Base-by-base conservation (phyloP, 2,888 invertebrate genomes). In the Clusia tigrina region DNA sequence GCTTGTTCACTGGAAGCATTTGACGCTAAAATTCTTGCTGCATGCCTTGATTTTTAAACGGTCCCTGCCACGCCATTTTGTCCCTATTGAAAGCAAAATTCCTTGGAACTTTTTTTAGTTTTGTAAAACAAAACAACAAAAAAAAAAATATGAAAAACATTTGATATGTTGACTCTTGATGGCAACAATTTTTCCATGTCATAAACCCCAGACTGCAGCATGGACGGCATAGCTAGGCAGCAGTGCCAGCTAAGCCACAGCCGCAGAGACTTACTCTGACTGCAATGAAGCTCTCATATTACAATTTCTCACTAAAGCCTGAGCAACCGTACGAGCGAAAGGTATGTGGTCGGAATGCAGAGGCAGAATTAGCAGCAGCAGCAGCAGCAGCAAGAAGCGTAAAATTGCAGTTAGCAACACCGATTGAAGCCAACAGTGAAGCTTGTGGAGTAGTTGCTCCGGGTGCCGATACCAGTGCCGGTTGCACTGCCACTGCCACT, bases 281-380 rank as follows among this genome's bases (percentile, higher is more conserved):
- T 66, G 57, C 46, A 62, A 62, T 62, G 58, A 62, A 58, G 57
- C 69, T 71, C n/a, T n/a, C 71, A 57, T 62, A 64, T 71, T 71
- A 71, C 69, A 24, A 60, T 48, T 48, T 48, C 18, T 22, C 48
- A 48, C 48, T 48, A 48, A 48, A 48, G 48, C 20, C 48, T 3
- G 6, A 20, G 15, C 48, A n/a, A n/a, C n/a, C n/a, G n/a, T n/a
- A n/a, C n/a, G n/a, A n/a, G n/a, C 48, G 20, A 32, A 32, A 48
- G 48, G 42, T 42, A 42, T 42, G 42, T 17, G 42, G 3, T 12
- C 18, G 48, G 20, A 20, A 22, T 48, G 48, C 22, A 22, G 22
- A 20, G 9, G 5, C 42, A 42, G n/a, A n/a, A n/a, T n/a, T 3
- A 6, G 42, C 42, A 42, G n/a, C 42, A 42, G n/a, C 12, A 6